Conservation (phyloP, 2,888 invertebrate genomes). For the Philereme transversata region DNA sequence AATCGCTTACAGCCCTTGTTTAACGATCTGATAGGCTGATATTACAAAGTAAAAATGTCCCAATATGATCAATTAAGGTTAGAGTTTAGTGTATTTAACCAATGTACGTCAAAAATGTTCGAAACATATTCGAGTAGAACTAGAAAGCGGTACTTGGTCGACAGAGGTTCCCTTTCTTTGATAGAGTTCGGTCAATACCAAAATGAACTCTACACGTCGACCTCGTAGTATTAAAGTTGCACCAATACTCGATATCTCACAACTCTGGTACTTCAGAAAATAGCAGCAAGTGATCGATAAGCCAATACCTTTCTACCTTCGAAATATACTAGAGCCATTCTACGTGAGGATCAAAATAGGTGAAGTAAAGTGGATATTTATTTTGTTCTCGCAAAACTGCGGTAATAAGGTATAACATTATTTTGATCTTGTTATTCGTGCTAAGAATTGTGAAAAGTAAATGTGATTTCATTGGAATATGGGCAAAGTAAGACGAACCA, state of each 20-base stretch:
- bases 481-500: slow-evolving; percentile 5
- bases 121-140: not conserved
- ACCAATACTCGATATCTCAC: slow-evolving; percentile 12
- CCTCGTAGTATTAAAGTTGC: slow-evolving; percentile 22
- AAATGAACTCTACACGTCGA: slow-evolving; percentile 13
- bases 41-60: no score
- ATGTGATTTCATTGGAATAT: slow-evolving; percentile 27
- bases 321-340: slow-evolving; percentile 17
- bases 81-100: no score
- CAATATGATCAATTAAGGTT: no score
- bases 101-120: no score
- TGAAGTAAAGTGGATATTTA: slow-evolving; percentile 23
- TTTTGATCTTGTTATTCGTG: slow-evolving; percentile 23
- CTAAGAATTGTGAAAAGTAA: slow-evolving; percentile 24
- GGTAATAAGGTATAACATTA: slow-evolving; percentile 17
- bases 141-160: not conserved
- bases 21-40: no score
- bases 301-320: slow-evolving; percentile 17
- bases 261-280: slow-evolving; percentile 19
- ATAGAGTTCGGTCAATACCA: slow-evolving; percentile 4
- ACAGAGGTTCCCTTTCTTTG: not conserved
- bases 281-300: slow-evolving; percentile 24
- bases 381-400: slow-evolving; percentile 20
- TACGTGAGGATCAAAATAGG: slow-evolving; percentile 23
- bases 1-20: no score